phyloP scores from a whole-genome alignment of 2,888 invertebrate genomes.

The Leptura quadrifasciata region DNA sequence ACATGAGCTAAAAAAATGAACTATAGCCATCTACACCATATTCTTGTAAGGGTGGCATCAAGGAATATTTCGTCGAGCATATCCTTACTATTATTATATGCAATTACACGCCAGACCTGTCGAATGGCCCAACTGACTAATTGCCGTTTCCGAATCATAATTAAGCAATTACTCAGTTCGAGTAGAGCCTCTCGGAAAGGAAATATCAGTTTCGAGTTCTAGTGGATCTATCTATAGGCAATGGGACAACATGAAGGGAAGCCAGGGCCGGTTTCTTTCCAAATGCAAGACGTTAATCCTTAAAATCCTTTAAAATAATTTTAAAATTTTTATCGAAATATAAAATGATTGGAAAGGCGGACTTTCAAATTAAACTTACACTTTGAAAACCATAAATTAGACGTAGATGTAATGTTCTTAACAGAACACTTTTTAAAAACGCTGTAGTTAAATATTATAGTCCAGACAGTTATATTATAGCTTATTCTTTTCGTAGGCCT shows the following conservation, averaged over 20 bases:
- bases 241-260: background rate
- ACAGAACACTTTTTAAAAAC: too few relatives aligned
- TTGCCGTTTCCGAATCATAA: slow-evolving; percentile 63
- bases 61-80: slow-evolving; percentile 1
- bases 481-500: too few relatives aligned
- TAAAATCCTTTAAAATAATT: too few relatives aligned
- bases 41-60: background rate
- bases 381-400: too few relatives aligned
- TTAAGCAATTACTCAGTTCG: slow-evolving; percentile 62
- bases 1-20: background rate
- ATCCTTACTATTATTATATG: slow-evolving; percentile 57
- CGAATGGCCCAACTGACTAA: slow-evolving; percentile 58
- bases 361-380: too few relatives aligned
- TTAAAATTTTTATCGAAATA: too few relatives aligned
- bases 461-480: too few relatives aligned
- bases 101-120: slow-evolving; percentile 60
- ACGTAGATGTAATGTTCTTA: too few relatives aligned
- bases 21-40: background rate
- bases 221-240: slow-evolving; percentile 8
- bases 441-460: too few relatives aligned
- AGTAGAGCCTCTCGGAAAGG: slow-evolving; percentile 40
- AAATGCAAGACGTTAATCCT: too few relatives aligned
- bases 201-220: slow-evolving; percentile 41
- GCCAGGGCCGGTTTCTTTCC: background rate
- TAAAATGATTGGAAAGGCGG: too few relatives aligned